Conservation (phyloP, 2,113 vertebrate genomes). For the Lucifuga dentata region DNA sequence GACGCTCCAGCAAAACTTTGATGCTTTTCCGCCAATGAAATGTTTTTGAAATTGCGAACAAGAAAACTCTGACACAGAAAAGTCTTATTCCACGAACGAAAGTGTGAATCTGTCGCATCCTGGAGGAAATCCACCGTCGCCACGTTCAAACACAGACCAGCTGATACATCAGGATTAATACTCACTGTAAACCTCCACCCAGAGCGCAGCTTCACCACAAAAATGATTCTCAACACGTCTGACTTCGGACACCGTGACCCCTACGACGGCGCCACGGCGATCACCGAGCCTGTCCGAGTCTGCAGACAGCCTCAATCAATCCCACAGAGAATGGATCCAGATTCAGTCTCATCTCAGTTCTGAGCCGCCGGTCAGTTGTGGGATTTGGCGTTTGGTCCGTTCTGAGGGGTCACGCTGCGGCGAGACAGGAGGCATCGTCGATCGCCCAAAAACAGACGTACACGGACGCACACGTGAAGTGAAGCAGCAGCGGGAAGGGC, state of each 20-base stretch:
- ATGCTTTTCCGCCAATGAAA: too few species aligned
- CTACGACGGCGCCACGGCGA: not conserved
- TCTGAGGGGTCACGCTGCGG: slow-evolving; percentile 44
- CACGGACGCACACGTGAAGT: not conserved
- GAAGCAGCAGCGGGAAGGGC: slow-evolving; percentile 9
- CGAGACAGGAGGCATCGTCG: slow-evolving; percentile 38
- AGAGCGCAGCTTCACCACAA: slow-evolving; percentile 30
- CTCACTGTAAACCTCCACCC: slow-evolving; percentile 58
- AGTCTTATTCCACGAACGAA: not conserved
- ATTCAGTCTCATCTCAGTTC: slow-evolving; percentile 50
- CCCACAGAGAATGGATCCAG: slow-evolving; percentile 12
- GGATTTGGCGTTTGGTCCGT: slow-evolving; percentile 21
- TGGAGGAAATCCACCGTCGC: too few species aligned
- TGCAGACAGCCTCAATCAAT: slow-evolving; percentile 43
- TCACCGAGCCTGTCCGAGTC: slow-evolving; percentile 21
- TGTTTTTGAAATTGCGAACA: not conserved
- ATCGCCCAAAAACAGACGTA: not conserved
- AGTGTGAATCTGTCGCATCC: slow-evolving; percentile 33
- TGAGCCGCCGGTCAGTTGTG: slow-evolving; percentile 1
- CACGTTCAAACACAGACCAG: slow-evolving; percentile 3
- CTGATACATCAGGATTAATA: slow-evolving; percentile 37
- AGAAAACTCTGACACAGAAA: slow-evolving; percentile 18
- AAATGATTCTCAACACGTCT: slow-evolving; percentile 33
- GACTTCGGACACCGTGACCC: slow-evolving; percentile 34
- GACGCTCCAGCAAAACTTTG: not conserved